Percentiles rank a stretch among this genome's conserved stretches.
Conservation (phyloP, 92 coral and sea anemone species). For the Siderastrea siderea region DNA sequence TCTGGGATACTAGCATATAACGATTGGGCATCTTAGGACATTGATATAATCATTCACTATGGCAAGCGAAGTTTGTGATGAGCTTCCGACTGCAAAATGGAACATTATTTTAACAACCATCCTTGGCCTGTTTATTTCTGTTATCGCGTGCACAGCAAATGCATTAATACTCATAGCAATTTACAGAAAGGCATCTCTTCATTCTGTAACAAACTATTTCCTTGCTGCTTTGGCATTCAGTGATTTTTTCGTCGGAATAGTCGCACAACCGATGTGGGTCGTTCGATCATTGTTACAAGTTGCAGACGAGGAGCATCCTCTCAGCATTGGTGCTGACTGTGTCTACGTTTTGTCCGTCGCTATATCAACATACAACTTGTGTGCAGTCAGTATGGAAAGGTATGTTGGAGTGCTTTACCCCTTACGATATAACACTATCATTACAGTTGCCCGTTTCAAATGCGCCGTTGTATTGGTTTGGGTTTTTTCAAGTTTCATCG, state of each 20-base stretch:
- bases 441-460: constrained; percentile 19
- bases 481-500: constrained; percentile 27
- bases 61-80: neutral
- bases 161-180: constrained; percentile 23
- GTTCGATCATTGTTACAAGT: neutral
- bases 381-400: constrained; percentile 71
- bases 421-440: constrained; percentile 36
- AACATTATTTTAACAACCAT: constrained; percentile 17
- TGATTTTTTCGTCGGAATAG: constrained; percentile 34
- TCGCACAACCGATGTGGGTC: constrained; percentile 37
- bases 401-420: constrained; percentile 59
- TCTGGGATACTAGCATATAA: neutral
- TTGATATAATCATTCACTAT: neutral
- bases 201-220: constrained; percentile 29
- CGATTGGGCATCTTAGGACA: neutral
- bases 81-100: constrained; percentile 41
- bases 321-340: constrained; percentile 31
- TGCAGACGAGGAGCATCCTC: constrained; percentile 28
- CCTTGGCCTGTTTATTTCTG: constrained; percentile 13
- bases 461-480: constrained; percentile 6
- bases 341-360: constrained; percentile 28
- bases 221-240: constrained; percentile 35
- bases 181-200: constrained; percentile 35
- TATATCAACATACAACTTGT: constrained; percentile 56
- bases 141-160: constrained; percentile 21